Conservation (phyloP, 2,797 vertebrate genomes). For the Trematomus bernacchii region DNA sequence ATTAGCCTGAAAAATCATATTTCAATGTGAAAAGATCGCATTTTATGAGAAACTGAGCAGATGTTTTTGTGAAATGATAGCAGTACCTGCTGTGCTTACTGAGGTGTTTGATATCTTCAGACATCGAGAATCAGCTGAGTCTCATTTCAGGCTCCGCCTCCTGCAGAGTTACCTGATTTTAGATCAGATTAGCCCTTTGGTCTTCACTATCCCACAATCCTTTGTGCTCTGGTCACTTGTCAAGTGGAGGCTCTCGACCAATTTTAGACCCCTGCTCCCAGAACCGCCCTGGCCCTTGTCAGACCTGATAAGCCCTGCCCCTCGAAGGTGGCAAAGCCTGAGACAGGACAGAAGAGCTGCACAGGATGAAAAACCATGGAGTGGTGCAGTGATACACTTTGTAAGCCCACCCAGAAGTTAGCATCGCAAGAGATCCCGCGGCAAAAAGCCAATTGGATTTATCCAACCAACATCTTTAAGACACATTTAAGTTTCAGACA, state of each 20-base stretch:
- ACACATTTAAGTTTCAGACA: no score
- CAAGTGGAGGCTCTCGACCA: no score
- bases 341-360: slow-evolving; percentile 18
- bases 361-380: slow-evolving; percentile 10
- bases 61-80: neutral
- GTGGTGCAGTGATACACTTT: no score
- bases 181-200: slow-evolving; percentile 37
- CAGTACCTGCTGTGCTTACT: neutral
- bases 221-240: slow-evolving; percentile 33
- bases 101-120: slow-evolving; percentile 30
- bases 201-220: slow-evolving; percentile 28
- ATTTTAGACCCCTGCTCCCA: no score
- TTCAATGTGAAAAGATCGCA: neutral
- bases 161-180: slow-evolving; percentile 15
- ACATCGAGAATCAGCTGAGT: slow-evolving; percentile 20
- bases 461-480: no score
- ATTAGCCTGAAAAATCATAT: neutral
- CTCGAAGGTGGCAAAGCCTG: slow-evolving; percentile 1
- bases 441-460: no score
- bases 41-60: neutral
- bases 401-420: no score
- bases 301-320: neutral
- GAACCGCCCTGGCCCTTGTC: neutral
- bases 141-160: slow-evolving; percentile 29
- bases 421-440: no score